Conservation (phyloP, 2,113 vertebrate species). For the Labeo catla region DNA sequence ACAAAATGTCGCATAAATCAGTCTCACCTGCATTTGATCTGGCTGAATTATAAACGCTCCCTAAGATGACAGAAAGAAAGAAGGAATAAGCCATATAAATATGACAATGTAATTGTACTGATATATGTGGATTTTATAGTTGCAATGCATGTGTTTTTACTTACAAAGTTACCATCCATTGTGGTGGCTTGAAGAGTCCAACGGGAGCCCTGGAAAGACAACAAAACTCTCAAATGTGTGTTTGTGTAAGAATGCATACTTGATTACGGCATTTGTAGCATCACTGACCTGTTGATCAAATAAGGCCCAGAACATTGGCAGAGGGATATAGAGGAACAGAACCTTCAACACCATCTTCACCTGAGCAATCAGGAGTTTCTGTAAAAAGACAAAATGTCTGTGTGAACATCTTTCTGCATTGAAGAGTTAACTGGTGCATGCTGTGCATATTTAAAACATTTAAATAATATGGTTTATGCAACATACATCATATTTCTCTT, state of each 20-base stretch:
- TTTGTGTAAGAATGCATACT: neutral
- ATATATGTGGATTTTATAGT: neutral
- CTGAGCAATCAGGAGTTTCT: conserved; percentile 91
- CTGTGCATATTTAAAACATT: neutral
- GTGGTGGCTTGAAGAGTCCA: conserved; percentile 96
- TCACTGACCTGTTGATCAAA: conserved; percentile 28
- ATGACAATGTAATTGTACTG: too few relatives aligned
- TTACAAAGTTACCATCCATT: conserved; percentile 90
- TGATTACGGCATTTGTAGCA: neutral
- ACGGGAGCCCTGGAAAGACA: conserved; percentile 84
- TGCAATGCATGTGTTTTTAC: conserved; percentile 60
- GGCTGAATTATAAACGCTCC: conserved; percentile 83
- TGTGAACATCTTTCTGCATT: neutral
- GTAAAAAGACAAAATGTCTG: conserved; percentile 30
- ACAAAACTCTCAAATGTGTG: neutral
- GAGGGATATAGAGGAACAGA: conserved; percentile 93
- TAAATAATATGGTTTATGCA: neutral
- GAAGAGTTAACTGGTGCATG: neutral
- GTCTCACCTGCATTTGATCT: conserved; percentile 96
- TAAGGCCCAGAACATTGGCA: conserved; percentile 98
- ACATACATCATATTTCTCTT: conserved; percentile 88
- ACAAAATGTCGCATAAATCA: neutral
- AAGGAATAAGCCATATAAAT: neutral
- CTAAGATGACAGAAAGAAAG: conserved; percentile 69
- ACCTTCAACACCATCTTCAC: conserved; percentile 93